Conservation (phyloP, 1,140 invertebrate species). For the Drosophila subobscura region DNA sequence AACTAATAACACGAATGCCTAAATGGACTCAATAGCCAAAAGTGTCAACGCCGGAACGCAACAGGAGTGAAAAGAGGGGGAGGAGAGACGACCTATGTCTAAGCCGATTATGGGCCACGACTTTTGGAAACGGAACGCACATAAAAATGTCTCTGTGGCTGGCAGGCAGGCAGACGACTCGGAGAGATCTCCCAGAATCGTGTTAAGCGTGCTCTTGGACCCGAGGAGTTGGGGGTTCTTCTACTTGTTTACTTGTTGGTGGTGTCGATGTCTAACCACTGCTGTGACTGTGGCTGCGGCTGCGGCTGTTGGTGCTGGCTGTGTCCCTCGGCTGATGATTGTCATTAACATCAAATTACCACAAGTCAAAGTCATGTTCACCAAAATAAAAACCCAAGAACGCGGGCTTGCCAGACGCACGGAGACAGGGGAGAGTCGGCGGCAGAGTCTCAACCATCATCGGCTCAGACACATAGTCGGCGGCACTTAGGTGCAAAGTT, state of each 20-base stretch:
- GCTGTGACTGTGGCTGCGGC: not conserved
- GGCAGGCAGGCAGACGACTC: not conserved
- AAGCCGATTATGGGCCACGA: conserved; percentile 72
- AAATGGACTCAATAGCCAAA: conserved; percentile 43
- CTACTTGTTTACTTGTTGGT: not conserved
- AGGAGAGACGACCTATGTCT: conserved; percentile 33
- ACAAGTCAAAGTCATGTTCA: conserved; percentile 79
- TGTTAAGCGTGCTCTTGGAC: conserved; percentile 62
- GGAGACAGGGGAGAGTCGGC: not conserved
- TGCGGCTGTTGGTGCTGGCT: conserved; percentile 37
- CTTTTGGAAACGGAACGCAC: conserved; percentile 49
- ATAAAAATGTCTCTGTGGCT: conserved; percentile 40
- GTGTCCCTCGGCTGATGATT: conserved; percentile 70
- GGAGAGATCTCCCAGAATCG: conserved; percentile 46
- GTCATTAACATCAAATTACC: conserved; percentile 82
- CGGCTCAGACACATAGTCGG: conserved; percentile 57
- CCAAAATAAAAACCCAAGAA: conserved; percentile 41
- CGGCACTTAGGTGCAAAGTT: conserved; percentile 57
- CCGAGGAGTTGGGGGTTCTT: not conserved
- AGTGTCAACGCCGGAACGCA: conserved; percentile 41
- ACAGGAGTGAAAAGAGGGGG: not conserved
- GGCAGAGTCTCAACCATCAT: not conserved
- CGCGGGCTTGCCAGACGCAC: not conserved
- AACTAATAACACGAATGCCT: conserved; percentile 69
- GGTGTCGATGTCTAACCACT: conserved; percentile 61